Conservation (phyloP, 2,797 vertebrate species). For the Graptemys geographica region DNA sequence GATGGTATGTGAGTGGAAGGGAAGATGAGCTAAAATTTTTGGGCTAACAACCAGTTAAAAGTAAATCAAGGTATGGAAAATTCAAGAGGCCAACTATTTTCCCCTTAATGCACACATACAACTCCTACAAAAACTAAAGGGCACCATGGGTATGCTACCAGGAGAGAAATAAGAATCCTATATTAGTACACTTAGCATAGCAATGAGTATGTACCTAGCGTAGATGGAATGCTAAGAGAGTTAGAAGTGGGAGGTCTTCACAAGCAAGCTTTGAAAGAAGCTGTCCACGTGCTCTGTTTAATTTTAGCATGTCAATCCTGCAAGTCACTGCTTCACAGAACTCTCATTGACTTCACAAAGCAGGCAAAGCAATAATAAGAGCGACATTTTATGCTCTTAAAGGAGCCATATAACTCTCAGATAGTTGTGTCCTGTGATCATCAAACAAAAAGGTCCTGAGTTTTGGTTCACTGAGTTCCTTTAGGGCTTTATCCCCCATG, state of each 20-base stretch:
- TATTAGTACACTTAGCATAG: neutral
- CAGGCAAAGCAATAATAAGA: neutral
- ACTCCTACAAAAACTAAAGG: neutral
- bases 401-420: neutral
- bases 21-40: neutral
- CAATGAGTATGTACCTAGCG: neutral
- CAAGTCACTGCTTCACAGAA: neutral
- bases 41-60: neutral
- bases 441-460: neutral
- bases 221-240: neutral
- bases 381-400: neutral
- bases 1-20: slow-evolving; percentile 14
- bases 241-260: neutral
- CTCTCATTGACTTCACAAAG: neutral
- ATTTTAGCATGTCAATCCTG: neutral
- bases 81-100: neutral
- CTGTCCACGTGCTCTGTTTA: neutral
- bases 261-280: neutral
- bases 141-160: neutral
- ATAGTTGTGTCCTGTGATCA: neutral
- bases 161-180: neutral
- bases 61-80: neutral
- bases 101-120: neutral
- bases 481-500: neutral
- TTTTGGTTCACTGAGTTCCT: neutral